Conservation (phyloP, 2,797 vertebrate species). For the Cyclura pinguis region DNA sequence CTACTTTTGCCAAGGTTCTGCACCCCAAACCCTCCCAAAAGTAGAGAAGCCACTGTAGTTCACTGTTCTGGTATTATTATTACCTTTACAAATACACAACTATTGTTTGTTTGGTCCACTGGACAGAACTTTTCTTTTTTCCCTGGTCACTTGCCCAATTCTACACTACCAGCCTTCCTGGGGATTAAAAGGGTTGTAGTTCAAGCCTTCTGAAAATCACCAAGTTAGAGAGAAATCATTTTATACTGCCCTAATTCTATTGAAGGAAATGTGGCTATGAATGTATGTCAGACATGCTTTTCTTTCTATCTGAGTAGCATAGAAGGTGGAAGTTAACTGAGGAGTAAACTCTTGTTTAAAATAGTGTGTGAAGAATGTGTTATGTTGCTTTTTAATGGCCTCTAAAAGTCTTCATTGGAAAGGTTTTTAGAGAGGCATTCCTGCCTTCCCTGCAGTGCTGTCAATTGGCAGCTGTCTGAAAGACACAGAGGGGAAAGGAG, state of each 20-base stretch:
- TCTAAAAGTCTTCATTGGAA: conserved; percentile 62
- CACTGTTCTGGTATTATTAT: background rate
- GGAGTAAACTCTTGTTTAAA: conserved; percentile 57
- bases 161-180: background rate
- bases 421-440: conserved; percentile 44
- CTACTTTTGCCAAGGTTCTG: too few species aligned
- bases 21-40: too few species aligned
- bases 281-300: background rate
- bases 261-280: background rate
- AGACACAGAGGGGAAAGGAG: conserved; percentile 39
- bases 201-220: background rate
- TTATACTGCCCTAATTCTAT: background rate
- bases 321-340: conserved; percentile 3
- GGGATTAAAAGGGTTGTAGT: background rate
- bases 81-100: background rate
- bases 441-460: conserved; percentile 31
- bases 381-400: conserved; percentile 61
- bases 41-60: too few species aligned
- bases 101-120: background rate
- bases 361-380: conserved; percentile 37
- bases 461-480: conserved; percentile 55
- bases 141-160: background rate
- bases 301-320: background rate
- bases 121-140: background rate
- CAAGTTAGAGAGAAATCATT: background rate